These are phyloP conservation scores for Hypolimnas misippus DNA, from an alignment of 2,888 invertebrate genomes.

Conservation along the genomic window DNA sequence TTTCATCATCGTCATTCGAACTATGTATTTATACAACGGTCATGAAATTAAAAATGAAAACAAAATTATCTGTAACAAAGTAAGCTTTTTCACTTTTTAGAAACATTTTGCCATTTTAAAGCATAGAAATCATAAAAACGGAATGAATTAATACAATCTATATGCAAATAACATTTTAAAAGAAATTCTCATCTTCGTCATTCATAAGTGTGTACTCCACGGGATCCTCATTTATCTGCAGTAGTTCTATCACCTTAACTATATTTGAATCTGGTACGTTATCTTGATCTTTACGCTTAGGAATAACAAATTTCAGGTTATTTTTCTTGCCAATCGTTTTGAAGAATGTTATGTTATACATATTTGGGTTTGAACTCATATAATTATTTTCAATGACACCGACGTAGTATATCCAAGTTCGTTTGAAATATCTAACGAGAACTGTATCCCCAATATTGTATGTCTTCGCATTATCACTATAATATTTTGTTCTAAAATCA, in stretches of 20 bases:
- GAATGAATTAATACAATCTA: no score
- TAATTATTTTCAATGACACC: background rate
- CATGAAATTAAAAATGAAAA: no score
- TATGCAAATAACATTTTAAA: background rate
- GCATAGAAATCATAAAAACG: no score
- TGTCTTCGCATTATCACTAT: slow-evolving; percentile 4
- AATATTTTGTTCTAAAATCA: slow-evolving; percentile 1
- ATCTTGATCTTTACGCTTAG: slow-evolving; percentile 6
- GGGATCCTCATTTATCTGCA: slow-evolving; percentile 10
- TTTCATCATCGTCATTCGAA: no score
- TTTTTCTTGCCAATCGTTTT: background rate
- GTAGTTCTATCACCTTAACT: background rate
- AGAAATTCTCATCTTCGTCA: background rate
- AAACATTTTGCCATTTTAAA: no score
- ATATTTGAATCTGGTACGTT: slow-evolving; percentile 1
- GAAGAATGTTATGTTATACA: background rate
- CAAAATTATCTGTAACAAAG: no score
- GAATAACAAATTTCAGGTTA: slow-evolving; percentile 3
- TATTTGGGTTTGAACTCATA: background rate
- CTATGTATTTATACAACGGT: no score
- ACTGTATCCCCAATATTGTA: slow-evolving; percentile 5
- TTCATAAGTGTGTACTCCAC: slow-evolving; percentile 1
- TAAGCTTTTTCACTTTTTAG: no score
- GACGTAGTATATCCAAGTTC: background rate
- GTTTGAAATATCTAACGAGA: background rate